phyloP scores from a whole-genome alignment of 2,888 invertebrate species.

The Zele albiditarsus region DNA sequence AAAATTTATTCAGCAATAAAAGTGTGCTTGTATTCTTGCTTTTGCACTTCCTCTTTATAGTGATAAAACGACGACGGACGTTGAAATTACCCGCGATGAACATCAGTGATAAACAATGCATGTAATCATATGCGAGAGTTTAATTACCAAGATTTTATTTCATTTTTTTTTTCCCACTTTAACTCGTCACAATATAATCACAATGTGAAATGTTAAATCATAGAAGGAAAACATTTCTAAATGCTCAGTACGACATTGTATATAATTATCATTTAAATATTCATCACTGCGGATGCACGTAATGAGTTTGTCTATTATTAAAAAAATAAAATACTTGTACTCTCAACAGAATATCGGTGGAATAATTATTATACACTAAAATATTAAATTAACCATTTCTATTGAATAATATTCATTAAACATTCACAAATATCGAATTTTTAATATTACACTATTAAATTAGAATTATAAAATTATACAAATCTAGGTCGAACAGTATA shows the following conservation, averaged over 20 bases:
- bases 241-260: background rate
- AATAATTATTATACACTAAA: background rate
- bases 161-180: background rate
- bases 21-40: constrained; percentile 13
- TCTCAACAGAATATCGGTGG: background rate
- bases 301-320: background rate
- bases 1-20: constrained; percentile 61
- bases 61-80: background rate
- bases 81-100: background rate
- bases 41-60: background rate
- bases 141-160: constrained; percentile 45
- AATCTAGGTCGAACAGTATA: background rate
- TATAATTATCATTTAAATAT: background rate
- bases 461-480: background rate
- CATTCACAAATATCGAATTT: constrained; percentile 8
- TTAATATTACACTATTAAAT: background rate
- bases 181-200: background rate
- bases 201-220: background rate
- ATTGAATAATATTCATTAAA: background rate
- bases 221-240: background rate
- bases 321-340: background rate
- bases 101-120: constrained; percentile 23
- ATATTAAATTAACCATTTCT: background rate
- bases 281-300: background rate
- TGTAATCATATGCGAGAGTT: constrained; percentile 47